Conservation (phyloP, 2,113 vertebrate species). For the Psittacus erithacus region DNA sequence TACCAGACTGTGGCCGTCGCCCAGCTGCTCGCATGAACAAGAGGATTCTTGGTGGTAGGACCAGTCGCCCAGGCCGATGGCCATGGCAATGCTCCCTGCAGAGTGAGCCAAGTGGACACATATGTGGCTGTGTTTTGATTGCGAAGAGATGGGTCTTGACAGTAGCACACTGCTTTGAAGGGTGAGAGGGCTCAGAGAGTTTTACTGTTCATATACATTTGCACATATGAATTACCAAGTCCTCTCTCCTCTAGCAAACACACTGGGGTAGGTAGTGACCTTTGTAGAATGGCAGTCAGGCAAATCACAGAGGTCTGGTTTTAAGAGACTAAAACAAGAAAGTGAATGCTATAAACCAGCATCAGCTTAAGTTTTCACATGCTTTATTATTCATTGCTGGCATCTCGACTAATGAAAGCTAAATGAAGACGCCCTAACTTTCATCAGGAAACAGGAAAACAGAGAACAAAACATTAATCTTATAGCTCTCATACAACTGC, state of each 20-base stretch:
- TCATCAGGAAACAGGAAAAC: background rate
- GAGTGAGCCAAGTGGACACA: slow-evolving; percentile 89
- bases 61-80: slow-evolving; percentile 91
- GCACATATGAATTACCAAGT: accelerated
- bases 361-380: background rate
- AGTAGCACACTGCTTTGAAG: slow-evolving; percentile 94
- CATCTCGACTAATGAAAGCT: background rate
- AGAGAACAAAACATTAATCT: background rate
- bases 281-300: background rate
- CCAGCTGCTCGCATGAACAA: slow-evolving; percentile 87
- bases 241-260: background rate
- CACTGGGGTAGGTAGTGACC: background rate
- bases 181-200: slow-evolving; percentile 74
- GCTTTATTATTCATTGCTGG: background rate
- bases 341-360: background rate
- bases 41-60: slow-evolving; percentile 91
- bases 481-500: background rate
- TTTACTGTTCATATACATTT: background rate
- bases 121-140: slow-evolving; percentile 95
- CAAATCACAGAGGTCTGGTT: background rate
- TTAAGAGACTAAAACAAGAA: background rate
- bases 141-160: slow-evolving; percentile 90
- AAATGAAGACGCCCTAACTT: background rate
- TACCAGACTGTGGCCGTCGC: slow-evolving; percentile 83
- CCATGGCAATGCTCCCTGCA: slow-evolving; percentile 98